A percentile compares a stretch with the other conserved stretches of the same genome.
These are phyloP conservation scores for Periophthalmus modestus DNA, from an alignment of 2,113 vertebrate species.

Conservation along the genomic window DNA sequence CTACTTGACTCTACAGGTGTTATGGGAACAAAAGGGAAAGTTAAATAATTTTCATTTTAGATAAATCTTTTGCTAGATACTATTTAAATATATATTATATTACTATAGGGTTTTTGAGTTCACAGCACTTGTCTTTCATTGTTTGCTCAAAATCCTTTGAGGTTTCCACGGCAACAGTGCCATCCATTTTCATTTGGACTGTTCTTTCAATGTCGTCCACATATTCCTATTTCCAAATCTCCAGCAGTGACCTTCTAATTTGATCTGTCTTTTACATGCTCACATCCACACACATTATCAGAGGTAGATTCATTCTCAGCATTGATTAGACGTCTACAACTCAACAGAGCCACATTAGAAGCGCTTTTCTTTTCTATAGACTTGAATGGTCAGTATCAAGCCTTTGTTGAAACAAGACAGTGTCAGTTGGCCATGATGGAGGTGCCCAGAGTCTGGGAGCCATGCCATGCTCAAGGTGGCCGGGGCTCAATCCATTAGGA, in stretches of 20 bases:
- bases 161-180: constrained; percentile 63
- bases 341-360: constrained; percentile 17
- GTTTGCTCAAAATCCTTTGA: constrained; percentile 43
- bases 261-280: constrained; percentile 10
- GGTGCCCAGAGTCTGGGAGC: constrained; percentile 41
- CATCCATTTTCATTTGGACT: constrained; percentile 47
- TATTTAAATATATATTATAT: too few relatives aligned
- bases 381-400: constrained; percentile 12
- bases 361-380: constrained; percentile 16
- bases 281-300: constrained; percentile 3
- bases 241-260: constrained; percentile 47
- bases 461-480: constrained; percentile 47
- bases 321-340: constrained; percentile 43
- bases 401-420: constrained; percentile 33
- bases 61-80: not conserved
- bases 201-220: constrained; percentile 21
- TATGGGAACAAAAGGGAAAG: not conserved
- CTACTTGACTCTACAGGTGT: not conserved
- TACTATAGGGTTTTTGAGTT: constrained; percentile 16
- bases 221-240: constrained; percentile 38
- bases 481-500: constrained; percentile 25
- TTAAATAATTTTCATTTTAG: not conserved
- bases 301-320: constrained; percentile 32
- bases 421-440: constrained; percentile 22
- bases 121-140: constrained; percentile 26